Conservation (phyloP, 2,888 invertebrate species). For the Drosophila melanosoma region DNA sequence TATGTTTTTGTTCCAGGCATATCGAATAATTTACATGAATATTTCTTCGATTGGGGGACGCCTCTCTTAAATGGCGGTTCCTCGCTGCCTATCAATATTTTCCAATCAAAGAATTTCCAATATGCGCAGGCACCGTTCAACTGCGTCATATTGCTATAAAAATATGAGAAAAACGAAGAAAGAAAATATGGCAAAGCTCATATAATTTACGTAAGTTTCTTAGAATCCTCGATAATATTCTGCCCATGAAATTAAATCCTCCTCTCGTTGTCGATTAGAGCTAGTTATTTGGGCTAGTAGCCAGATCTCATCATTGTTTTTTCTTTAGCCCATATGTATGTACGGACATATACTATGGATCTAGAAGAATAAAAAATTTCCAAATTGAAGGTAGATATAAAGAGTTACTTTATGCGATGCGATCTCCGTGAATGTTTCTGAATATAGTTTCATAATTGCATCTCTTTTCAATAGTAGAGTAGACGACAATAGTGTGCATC, state of each 20-base stretch:
- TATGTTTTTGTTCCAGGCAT: conserved; percentile 46
- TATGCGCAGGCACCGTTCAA: conserved; percentile 75
- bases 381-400: conserved; percentile 43
- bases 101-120: conserved; percentile 37
- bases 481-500: conserved; percentile 12
- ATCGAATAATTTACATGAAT: conserved; percentile 49
- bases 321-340: conserved; percentile 10
- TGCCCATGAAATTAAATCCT: conserved; percentile 27
- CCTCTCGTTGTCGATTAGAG: conserved; percentile 7
- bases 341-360: conserved; percentile 15
- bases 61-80: conserved; percentile 20
- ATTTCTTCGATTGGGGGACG: background rate
- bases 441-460: conserved; percentile 25
- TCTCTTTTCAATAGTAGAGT: conserved; percentile 19
- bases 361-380: conserved; percentile 49
- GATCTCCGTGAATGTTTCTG: conserved; percentile 16
- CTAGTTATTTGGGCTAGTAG: conserved; percentile 10
- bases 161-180: conserved; percentile 22
- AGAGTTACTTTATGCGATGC: conserved; percentile 41
- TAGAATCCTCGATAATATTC: conserved; percentile 28
- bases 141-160: conserved; percentile 77
- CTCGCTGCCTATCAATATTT: conserved; percentile 28
- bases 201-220: conserved; percentile 42
- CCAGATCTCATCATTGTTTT: conserved; percentile 22
- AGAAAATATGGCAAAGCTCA: conserved; percentile 38